These are phyloP conservation scores for Chrysodeixis includens DNA, from an alignment of 2,888 invertebrate species.

Conservation along the genomic window DNA sequence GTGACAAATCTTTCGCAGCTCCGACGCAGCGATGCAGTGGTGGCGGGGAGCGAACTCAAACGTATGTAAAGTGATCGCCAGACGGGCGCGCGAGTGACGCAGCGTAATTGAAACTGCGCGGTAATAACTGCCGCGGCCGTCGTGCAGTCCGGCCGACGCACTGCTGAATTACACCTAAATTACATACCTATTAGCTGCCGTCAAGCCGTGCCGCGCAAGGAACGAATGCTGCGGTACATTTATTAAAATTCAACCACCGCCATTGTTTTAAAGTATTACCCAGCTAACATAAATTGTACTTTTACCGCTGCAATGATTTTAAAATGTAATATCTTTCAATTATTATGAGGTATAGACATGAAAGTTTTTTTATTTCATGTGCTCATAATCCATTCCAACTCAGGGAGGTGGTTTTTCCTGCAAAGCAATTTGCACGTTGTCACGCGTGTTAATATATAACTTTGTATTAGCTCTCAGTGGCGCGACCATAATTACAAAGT, in stretches of 20 bases:
- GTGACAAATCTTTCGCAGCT: conserved; percentile 20
- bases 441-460: conserved; percentile 21
- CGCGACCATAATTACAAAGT: conserved; percentile 31
- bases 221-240: conserved; percentile 43
- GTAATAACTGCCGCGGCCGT: conserved; percentile 48
- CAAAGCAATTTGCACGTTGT: conserved; percentile 9
- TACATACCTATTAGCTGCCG: conserved; percentile 51
- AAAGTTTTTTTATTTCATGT: conserved; percentile 11
- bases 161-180: conserved; percentile 54
- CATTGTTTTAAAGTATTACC: conserved; percentile 51
- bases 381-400: conserved; percentile 3
- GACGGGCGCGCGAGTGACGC: conserved; percentile 42
- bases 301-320: conserved; percentile 25
- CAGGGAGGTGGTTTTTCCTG: conserved; percentile 8
- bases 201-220: conserved; percentile 16
- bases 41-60: conserved; percentile 35
- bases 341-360: conserved; percentile 24
- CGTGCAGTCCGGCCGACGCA: conserved; percentile 44
- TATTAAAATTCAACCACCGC: conserved; percentile 42
- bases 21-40: background rate
- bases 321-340: conserved; percentile 30
- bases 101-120: conserved; percentile 56
- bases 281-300: conserved; percentile 37
- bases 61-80: conserved; percentile 49
- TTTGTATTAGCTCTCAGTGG: conserved; percentile 21